These are phyloP conservation scores for Acanthurus leucopareius DNA, from an alignment of 2,797 vertebrate genomes.

Conservation along the genomic window DNA sequence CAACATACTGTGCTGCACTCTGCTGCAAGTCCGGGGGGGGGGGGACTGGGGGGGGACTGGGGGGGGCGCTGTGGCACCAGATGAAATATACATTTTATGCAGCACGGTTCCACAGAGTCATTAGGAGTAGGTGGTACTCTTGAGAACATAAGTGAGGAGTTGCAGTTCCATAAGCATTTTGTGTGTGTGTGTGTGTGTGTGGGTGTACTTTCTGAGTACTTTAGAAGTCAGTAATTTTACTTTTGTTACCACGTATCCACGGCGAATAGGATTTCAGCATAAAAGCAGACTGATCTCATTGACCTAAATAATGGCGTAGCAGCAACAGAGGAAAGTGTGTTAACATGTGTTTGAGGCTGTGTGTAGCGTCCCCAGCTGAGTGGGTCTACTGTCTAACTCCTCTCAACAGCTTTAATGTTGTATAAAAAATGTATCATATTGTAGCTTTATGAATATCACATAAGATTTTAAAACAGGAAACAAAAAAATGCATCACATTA, in stretches of 20 bases:
- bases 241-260: background rate
- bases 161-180: slow-evolving; percentile 30
- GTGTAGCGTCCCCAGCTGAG: background rate
- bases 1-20: background rate
- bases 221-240: slow-evolving; percentile 17
- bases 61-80: background rate
- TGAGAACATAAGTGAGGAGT: slow-evolving; percentile 35
- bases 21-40: slow-evolving; percentile 10
- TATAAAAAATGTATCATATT: background rate
- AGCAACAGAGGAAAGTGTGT: background rate
- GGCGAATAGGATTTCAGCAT: background rate
- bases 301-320: slow-evolving; percentile 2
- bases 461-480: background rate
- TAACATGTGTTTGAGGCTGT: background rate
- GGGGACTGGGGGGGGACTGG: background rate
- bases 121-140: slow-evolving; percentile 40
- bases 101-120: slow-evolving; percentile 10
- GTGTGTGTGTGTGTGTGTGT: slow-evolving; percentile 10
- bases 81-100: background rate
- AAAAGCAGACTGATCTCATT: background rate
- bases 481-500: background rate
- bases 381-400: background rate
- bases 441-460: background rate
- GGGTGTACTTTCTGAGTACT: slow-evolving; percentile 37
- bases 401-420: background rate